A percentile compares a stretch with the other conserved stretches of the same genome.
Evolutionary conservation across 2,797 vertebrate genomes (phyloP).

Genomic region (Sebastes jordani): DNA sequence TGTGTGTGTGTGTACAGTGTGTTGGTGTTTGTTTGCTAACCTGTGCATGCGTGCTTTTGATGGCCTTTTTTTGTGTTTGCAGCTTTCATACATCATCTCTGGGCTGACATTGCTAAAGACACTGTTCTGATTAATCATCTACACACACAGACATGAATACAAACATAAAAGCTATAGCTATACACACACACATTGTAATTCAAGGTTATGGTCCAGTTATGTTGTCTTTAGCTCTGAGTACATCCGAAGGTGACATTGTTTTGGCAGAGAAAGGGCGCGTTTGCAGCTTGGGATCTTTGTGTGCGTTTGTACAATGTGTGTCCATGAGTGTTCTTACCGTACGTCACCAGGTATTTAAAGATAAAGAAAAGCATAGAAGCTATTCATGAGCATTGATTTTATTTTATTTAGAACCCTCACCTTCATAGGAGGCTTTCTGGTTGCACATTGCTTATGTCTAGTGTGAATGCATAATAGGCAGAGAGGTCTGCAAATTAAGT

Average conservation of each 20-base stretch:
- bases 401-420: neutral
- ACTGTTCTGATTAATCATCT: slow-evolving; percentile 46
- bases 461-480: neutral
- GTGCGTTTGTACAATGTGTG: neutral
- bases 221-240: slow-evolving; percentile 12
- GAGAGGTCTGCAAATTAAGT: neutral
- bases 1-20: neutral
- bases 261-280: neutral
- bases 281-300: neutral
- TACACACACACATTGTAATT: neutral
- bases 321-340: neutral
- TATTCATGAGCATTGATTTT: neutral
- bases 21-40: neutral
- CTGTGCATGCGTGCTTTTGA: neutral
- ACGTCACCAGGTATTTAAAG: neutral
- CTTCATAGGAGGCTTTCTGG: neutral
- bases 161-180: slow-evolving; percentile 3
- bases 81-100: slow-evolving; percentile 33
- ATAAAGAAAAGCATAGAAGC: neutral
- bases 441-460: neutral
- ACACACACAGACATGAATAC: neutral
- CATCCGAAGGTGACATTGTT: slow-evolving; percentile 33
- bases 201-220: slow-evolving; percentile 35
- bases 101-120: slow-evolving; percentile 31
- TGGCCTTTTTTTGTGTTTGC: neutral